Base-by-base conservation (phyloP, 2,888 invertebrate species). In the Baronia brevicornis region DNA sequence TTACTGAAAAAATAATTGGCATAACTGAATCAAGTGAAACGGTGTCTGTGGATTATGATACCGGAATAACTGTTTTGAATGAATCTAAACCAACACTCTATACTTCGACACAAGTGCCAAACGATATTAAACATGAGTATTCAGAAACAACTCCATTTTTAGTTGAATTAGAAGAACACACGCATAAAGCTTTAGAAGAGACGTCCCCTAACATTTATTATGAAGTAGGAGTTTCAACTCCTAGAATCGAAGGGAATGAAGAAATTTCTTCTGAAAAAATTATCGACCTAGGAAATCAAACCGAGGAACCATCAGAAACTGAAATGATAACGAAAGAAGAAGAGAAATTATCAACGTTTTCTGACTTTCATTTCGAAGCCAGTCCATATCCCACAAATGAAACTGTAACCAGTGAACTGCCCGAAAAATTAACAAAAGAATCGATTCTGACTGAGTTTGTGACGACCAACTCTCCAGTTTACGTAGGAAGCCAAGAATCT, bases 161-260 rank as follows among this genome's bases (percentile, higher is more conserved):
- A 20, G 59, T 73, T 27, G 71, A 73, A 51, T 51, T 75, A 33
- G 60, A 73, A 48, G 68, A 72, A 46, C 74, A 75, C 34, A 65
- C 68, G 3, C 72, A 70, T 41, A 60, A 60, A 39, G 38, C 44
- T 4, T 30, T 44, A 11, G 56, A 60, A 33, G 59, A 57, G 6
- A 34, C 30, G 11, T 44, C 64, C 18, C 49, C 57, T 10, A 28
- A 34, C 23, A 15, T 41, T 5, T 22, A 50, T 32, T 15, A 36
- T 22, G 50, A 56, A 14, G 42, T 46, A 27, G 40, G 44, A 24
- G 26, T 28, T 18, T 43, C 45, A 11, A 51, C 47, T n/a, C 9
- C 29, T 33, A 26, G 24, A 19, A 19, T 25, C 41, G 51, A 51
- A 33, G 48, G 55, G 31, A 41, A 51, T 36, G 21, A 31, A 37